Conservation (phyloP, 2,797 vertebrate genomes). For the Cetoscarus ocellatus region DNA sequence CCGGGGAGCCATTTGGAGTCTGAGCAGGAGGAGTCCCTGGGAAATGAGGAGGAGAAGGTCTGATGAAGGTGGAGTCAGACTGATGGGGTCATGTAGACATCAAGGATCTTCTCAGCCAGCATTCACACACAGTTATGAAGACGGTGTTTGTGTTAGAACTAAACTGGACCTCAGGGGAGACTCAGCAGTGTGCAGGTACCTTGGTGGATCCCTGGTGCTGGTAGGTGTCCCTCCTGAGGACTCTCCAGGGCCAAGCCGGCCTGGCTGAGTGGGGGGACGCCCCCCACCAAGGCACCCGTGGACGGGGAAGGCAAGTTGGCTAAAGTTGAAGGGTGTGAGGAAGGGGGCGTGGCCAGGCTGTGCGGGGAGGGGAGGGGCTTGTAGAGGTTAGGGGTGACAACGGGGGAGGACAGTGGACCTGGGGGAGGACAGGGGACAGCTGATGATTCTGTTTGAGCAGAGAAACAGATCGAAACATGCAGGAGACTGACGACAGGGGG, state of each 20-base stretch:
- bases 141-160: too few relatives aligned
- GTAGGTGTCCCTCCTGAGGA: slow-evolving; percentile 47
- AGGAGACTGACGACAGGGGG: background rate
- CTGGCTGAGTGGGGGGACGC: slow-evolving; percentile 68
- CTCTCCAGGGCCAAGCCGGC: slow-evolving; percentile 65
- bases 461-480: background rate
- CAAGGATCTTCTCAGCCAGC: background rate
- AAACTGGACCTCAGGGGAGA: background rate
- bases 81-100: background rate
- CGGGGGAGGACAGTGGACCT: slow-evolving; percentile 69
- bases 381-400: slow-evolving; percentile 79
- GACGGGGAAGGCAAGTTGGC: slow-evolving; percentile 67
- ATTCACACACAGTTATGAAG: too few relatives aligned
- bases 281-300: slow-evolving; percentile 63
- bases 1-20: slow-evolving; percentile 58
- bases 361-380: slow-evolving; percentile 67
- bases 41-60: background rate
- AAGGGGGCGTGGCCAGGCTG: slow-evolving; percentile 36
- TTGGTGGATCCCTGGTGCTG: slow-evolving; percentile 49
- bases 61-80: background rate
- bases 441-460: background rate
- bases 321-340: slow-evolving; percentile 38
- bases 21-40: slow-evolving; percentile 62
- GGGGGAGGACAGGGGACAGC: background rate
- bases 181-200: slow-evolving; percentile 28